Conservation (phyloP, 2,113 vertebrate genomes). For the Rhynchomys soricoides region DNA sequence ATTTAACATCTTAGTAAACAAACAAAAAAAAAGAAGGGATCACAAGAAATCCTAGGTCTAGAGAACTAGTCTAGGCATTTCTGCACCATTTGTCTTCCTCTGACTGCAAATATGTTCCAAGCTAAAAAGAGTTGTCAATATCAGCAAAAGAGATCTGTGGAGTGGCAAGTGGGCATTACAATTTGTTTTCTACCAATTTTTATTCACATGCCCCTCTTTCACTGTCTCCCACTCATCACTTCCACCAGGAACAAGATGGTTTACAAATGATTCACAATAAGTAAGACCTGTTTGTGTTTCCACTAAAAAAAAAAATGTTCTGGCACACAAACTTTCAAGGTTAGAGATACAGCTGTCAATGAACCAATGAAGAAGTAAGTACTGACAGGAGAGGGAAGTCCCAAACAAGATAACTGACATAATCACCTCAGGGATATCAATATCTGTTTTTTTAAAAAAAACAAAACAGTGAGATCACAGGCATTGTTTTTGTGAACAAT, state of each 20-base stretch:
- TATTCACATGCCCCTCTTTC: not conserved
- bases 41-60: not conserved
- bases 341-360: not conserved
- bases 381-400: conserved; percentile 46
- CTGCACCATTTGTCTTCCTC: not conserved
- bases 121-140: not conserved
- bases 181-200: not conserved
- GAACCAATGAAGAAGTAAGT: conserved; percentile 54
- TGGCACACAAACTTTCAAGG: not conserved
- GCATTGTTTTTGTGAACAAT: conserved; percentile 68
- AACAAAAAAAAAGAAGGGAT: not conserved
- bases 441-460: conserved; percentile 62
- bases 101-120: not conserved
- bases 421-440: not conserved
- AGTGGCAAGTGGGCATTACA: not conserved
- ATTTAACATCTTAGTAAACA: not conserved
- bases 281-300: not conserved
- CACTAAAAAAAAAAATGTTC: not conserved
- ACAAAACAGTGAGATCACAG: conserved; percentile 64
- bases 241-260: not conserved
- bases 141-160: not conserved
- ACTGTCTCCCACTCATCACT: not conserved
- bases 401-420: conserved; percentile 54
- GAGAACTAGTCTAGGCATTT: not conserved
- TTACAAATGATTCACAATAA: not conserved